Evolutionary conservation across 2,888 invertebrate species (phyloP).

Genomic region (Drosophila rellima): DNA sequence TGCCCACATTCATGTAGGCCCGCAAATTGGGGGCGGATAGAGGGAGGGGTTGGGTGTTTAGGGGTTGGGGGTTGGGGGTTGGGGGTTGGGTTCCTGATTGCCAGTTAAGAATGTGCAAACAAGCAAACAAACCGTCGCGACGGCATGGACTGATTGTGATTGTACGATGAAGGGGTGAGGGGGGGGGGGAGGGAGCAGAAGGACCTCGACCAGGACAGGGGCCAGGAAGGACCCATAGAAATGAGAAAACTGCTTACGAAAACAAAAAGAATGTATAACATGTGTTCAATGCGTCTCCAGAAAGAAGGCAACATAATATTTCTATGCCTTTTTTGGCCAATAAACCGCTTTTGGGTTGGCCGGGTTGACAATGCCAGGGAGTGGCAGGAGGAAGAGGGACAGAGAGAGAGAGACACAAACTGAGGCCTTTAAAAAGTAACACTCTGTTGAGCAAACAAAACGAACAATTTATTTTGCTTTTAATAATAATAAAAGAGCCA

Average conservation of each 20-base stretch:
- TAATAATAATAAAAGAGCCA: constrained; percentile 62
- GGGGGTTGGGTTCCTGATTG: constrained; percentile 53
- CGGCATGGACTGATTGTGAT: constrained; percentile 58
- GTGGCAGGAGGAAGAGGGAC: not conserved
- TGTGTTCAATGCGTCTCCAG: constrained; percentile 53
- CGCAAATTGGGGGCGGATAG: constrained; percentile 19
- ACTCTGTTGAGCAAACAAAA: constrained; percentile 68
- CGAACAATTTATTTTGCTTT: constrained; percentile 68
- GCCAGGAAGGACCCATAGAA: constrained; percentile 9
- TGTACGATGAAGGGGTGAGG: constrained; percentile 29
- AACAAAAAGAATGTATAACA: constrained; percentile 63
- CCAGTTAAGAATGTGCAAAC: constrained; percentile 76
- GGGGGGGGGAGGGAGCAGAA: not conserved
- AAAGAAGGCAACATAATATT: constrained; percentile 52
- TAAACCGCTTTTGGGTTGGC: constrained; percentile 42
- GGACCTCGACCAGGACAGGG: constrained; percentile 1
- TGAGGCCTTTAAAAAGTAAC: constrained; percentile 64
- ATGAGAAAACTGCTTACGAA: constrained; percentile 61
- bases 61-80: not conserved
- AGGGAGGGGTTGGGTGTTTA: not conserved
- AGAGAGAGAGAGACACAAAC: not conserved
- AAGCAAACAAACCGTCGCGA: constrained; percentile 65
- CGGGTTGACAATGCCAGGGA: not conserved
- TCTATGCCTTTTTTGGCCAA: constrained; percentile 50
- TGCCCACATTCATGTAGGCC: constrained; percentile 28